Evolutionary conservation across 1,140 invertebrate genomes (phyloP).

Genomic region (Popillia japonica): DNA sequence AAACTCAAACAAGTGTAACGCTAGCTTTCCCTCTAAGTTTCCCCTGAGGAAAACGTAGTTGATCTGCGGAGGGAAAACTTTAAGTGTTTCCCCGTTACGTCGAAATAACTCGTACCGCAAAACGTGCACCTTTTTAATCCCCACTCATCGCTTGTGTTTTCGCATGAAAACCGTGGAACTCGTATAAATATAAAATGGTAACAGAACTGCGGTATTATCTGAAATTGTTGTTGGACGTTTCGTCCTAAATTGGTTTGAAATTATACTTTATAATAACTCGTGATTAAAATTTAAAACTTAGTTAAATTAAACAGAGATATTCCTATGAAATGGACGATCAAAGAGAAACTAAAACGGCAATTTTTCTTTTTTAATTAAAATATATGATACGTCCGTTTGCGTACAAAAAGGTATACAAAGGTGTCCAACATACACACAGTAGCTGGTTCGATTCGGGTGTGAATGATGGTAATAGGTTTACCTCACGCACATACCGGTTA

Average conservation of each 20-base stretch:
- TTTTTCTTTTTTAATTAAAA: neutral
- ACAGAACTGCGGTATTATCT: no score
- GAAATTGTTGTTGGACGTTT: no score
- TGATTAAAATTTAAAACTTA: no score
- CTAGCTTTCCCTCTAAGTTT: neutral
- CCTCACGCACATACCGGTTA: slow-evolving; percentile 23
- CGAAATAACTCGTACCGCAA: neutral
- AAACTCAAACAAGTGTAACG: neutral
- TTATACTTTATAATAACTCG: no score
- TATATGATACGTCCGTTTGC: neutral
- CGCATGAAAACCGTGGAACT: neutral
- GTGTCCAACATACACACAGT: neutral
- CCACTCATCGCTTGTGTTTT: neutral
- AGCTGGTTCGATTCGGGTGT: slow-evolving; percentile 19
- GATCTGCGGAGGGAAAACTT: neutral
- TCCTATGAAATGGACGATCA: no score
- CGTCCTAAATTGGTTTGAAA: no score
- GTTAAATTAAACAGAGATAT: no score
- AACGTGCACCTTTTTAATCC: neutral
- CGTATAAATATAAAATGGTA: no score
- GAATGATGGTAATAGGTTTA: slow-evolving; percentile 25
- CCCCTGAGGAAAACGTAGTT: neutral
- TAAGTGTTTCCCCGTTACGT: neutral
- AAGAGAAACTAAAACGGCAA: neutral
- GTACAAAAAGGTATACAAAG: neutral